Evolutionary conservation across 2,797 vertebrate species (phyloP).

Genomic region (Mus caroli): DNA sequence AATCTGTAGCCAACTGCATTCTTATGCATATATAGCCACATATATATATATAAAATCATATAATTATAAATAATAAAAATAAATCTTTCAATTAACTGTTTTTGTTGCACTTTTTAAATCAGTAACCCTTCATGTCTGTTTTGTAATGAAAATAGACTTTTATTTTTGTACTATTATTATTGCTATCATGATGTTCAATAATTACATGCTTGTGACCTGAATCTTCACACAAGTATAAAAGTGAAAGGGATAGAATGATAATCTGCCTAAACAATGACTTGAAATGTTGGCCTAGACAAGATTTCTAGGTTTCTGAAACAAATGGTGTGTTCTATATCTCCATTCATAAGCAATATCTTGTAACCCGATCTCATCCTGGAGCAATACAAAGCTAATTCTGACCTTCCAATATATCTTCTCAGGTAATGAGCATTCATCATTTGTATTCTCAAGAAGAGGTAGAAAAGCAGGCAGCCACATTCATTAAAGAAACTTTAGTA

Average conservation of each 20-base stretch:
- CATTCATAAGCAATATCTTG: neutral
- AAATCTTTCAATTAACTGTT: neutral
- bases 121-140: neutral
- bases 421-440: constrained; percentile 49
- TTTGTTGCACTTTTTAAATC: neutral
- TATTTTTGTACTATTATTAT: neutral
- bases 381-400: constrained; percentile 2
- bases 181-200: neutral
- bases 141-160: neutral
- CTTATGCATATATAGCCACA: neutral
- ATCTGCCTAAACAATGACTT: constrained; percentile 44
- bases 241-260: neutral
- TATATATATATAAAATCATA: neutral
- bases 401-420: neutral
- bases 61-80: neutral
- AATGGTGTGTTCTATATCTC: constrained; percentile 53
- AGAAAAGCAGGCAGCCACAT: no score
- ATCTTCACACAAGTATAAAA: neutral
- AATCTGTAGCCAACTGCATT: neutral
- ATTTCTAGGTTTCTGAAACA: neutral
- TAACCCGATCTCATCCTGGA: neutral
- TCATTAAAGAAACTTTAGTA: no score
- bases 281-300: neutral
- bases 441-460: constrained; percentile 62
- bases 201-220: neutral